A percentile compares a stretch with the other conserved stretches of the same genome.
These are phyloP conservation scores for Syrphus vitripennis DNA, from an alignment of 2,888 invertebrate genomes.

Conservation along the genomic window DNA sequence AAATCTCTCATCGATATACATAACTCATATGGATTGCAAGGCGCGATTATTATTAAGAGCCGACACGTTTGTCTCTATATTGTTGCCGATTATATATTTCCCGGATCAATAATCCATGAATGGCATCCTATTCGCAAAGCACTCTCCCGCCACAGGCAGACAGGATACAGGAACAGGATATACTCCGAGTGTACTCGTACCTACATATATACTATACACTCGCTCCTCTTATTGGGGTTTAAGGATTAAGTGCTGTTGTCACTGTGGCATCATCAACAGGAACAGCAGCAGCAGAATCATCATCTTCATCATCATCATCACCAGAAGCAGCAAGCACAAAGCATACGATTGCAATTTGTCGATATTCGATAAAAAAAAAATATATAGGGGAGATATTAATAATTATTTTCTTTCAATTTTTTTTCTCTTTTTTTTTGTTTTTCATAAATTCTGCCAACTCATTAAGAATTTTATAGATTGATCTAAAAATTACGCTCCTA, in stretches of 20 bases:
- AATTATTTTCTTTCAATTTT: constrained; percentile 8
- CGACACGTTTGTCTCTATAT: constrained; percentile 22
- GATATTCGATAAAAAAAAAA: constrained; percentile 29
- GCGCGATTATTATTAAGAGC: constrained; percentile 18
- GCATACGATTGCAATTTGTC: constrained; percentile 50
- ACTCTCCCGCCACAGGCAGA: constrained; percentile 10
- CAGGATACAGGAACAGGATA: constrained; percentile 26
- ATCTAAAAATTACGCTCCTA: constrained; percentile 43
- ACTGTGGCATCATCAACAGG: constrained; percentile 21
- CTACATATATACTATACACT: background rate
- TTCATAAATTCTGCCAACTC: constrained; percentile 55
- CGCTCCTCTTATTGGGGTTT: constrained; percentile 26
- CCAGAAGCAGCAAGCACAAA: background rate
- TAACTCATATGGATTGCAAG: constrained; percentile 11
- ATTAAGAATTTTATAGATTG: constrained; percentile 57
- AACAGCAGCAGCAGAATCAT: background rate
- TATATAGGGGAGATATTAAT: constrained; percentile 46
- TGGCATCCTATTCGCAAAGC: constrained; percentile 25
- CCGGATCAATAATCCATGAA: constrained; percentile 61
- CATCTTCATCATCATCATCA: constrained; percentile 3
- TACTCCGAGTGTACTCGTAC: background rate
- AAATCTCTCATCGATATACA: constrained; percentile 26
- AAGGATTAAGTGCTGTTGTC: constrained; percentile 64
- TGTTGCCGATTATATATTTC: constrained; percentile 36
- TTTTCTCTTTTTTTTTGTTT: constrained; percentile 1